phyloP scores from a whole-genome alignment of 2,113 vertebrate species.

The Oreochromis niloticus region DNA sequence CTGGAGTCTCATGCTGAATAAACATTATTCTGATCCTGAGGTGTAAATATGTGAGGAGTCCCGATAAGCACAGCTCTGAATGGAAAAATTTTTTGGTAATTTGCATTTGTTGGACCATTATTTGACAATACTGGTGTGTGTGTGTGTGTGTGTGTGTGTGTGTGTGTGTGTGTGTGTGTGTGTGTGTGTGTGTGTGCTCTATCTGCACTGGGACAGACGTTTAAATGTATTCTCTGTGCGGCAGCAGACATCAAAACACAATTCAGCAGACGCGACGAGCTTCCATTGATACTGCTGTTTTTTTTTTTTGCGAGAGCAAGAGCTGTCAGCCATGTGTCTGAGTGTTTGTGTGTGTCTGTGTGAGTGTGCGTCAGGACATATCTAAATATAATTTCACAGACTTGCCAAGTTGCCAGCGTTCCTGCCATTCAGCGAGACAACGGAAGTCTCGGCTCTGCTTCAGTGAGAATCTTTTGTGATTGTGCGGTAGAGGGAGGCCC shows the following conservation, averaged over 20 bases:
- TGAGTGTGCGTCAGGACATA: background rate
- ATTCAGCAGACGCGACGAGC: background rate
- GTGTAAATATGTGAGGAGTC: background rate
- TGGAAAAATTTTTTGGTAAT: background rate
- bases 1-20: conserved; percentile 6
- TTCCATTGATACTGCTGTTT: conserved; percentile 26
- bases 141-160: background rate
- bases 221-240: conserved; percentile 14
- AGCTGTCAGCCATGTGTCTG: conserved; percentile 9
- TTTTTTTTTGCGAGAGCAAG: background rate
- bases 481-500: background rate
- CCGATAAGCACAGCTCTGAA: conserved; percentile 5
- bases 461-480: background rate
- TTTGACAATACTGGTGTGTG: background rate
- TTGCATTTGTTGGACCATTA: conserved; percentile 22
- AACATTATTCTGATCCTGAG: conserved; percentile 18
- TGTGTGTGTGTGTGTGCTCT: background rate
- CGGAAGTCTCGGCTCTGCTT: background rate
- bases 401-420: conserved; percentile 21
- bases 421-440: conserved; percentile 25
- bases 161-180: background rate
- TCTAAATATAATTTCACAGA: conserved; percentile 48
- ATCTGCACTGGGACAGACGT: conserved; percentile 19
- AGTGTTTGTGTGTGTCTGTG: background rate
- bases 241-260: conserved; percentile 39